Conservation (phyloP, 2,797 vertebrate species). For the Triplophysa yarkandensis region DNA sequence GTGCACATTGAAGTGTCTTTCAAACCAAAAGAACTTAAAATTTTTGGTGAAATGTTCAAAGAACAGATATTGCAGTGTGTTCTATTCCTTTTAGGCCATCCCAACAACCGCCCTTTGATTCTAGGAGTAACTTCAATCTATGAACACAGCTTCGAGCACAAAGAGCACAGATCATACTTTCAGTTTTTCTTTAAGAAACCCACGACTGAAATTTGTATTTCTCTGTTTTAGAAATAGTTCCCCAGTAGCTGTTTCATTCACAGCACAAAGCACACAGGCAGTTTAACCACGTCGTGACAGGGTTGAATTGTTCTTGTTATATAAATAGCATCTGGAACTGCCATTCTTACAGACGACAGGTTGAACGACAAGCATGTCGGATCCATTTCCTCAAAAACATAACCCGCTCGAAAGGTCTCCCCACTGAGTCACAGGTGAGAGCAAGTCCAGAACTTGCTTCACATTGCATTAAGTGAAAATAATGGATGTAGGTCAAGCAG, state of each 20-base stretch:
- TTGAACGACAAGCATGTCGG: slow-evolving; percentile 2
- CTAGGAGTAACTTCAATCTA: slow-evolving; percentile 31
- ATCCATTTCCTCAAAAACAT: slow-evolving; percentile 13
- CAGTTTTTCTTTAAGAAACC: slow-evolving; percentile 12
- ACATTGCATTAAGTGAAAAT: slow-evolving; percentile 15
- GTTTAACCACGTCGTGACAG: slow-evolving; percentile 21
- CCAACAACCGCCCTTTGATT: slow-evolving; percentile 36
- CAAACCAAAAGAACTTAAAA: not conserved
- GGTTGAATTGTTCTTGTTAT: slow-evolving; percentile 21
- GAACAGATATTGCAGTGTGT: not conserved
- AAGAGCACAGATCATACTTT: slow-evolving; percentile 18
- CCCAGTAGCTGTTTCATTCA: not conserved
- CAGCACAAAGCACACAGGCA: slow-evolving; percentile 17
- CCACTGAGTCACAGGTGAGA: slow-evolving; percentile 13
- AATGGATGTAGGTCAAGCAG: slow-evolving; percentile 40
- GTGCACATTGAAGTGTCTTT: not conserved
- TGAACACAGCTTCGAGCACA: slow-evolving; percentile 10
- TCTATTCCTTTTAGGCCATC: slow-evolving; percentile 7
- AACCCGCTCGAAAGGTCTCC: not conserved
- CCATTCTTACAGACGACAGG: not conserved
- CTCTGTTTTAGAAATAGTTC: slow-evolving; percentile 22
- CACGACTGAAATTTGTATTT: slow-evolving; percentile 33
- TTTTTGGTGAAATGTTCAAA: not conserved
- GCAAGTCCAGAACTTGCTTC: not conserved
- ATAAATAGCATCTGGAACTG: slow-evolving; percentile 12